Conservation (phyloP, 2,113 vertebrate genomes). For the Anarrhichthys ocellatus region DNA sequence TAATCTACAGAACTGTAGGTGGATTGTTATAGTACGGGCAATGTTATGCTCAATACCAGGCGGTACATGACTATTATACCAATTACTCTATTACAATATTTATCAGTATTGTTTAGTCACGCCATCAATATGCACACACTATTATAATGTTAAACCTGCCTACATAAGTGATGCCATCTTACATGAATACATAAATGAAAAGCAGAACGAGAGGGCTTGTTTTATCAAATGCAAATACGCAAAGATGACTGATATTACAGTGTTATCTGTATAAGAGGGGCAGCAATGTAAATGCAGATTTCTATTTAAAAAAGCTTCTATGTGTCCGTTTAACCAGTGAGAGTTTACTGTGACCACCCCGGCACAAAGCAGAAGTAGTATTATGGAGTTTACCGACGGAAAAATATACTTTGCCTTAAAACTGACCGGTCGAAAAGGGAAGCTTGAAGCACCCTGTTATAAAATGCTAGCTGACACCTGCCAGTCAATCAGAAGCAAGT, state of each 20-base stretch:
- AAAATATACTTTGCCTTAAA: neutral
- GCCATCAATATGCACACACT: neutral
- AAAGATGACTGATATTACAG: neutral
- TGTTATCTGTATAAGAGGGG: neutral
- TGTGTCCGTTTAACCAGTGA: neutral
- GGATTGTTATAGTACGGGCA: neutral
- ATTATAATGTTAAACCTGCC: neutral
- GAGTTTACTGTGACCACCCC: neutral
- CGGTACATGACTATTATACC: neutral
- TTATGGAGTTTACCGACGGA: neutral
- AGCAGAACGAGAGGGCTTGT: neutral
- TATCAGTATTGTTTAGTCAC: neutral
- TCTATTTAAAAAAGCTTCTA: neutral
- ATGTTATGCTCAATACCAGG: neutral
- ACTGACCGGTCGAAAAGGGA: neutral
- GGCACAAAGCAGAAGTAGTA: neutral
- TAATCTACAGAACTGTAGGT: constrained; percentile 3
- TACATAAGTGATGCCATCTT: neutral
- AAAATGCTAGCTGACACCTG: neutral
- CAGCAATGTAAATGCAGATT: neutral
- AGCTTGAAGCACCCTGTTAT: neutral
- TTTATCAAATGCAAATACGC: constrained; percentile 7
- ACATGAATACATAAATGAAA: neutral
- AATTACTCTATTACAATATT: neutral
- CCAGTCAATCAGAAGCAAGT: neutral